Evolutionary conservation across 2,113 vertebrate genomes (phyloP).

Genomic region (Pelobates fuscus): DNA sequence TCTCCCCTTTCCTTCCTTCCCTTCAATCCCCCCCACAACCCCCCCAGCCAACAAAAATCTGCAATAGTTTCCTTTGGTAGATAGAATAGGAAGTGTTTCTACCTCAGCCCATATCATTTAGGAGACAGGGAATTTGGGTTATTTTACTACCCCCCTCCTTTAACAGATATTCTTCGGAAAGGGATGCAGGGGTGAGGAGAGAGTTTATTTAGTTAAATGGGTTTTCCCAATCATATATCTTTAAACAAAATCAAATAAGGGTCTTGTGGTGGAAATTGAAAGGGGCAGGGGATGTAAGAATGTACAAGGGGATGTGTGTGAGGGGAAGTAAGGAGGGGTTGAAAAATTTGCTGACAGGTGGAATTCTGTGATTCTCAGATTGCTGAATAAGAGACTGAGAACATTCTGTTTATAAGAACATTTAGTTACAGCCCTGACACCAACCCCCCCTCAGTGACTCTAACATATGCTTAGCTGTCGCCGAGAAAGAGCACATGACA

Average conservation of each 20-base stretch:
- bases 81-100: slow-evolving; percentile 44
- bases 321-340: not conserved
- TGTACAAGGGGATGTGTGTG: not conserved
- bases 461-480: not conserved
- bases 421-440: not conserved
- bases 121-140: slow-evolving; percentile 3
- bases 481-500: not conserved
- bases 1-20: slow-evolving; percentile 34
- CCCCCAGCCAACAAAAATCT: not conserved
- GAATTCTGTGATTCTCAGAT: slow-evolving; percentile 9
- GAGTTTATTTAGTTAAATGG: not conserved
- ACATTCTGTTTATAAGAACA: slow-evolving; percentile 27
- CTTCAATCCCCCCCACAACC: slow-evolving; percentile 14
- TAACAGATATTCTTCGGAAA: not conserved
- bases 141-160: not conserved
- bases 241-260: not conserved
- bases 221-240: not conserved
- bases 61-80: slow-evolving; percentile 37
- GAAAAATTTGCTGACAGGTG: slow-evolving; percentile 48
- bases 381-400: slow-evolving; percentile 1
- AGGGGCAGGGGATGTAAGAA: not conserved
- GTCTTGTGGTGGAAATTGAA: not conserved
- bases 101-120: slow-evolving; percentile 28
- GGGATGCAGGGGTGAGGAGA: not conserved
- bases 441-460: not conserved